Evolutionary conservation across 2,888 invertebrate genomes (phyloP).

Genomic region (Conus canariensis): DNA sequence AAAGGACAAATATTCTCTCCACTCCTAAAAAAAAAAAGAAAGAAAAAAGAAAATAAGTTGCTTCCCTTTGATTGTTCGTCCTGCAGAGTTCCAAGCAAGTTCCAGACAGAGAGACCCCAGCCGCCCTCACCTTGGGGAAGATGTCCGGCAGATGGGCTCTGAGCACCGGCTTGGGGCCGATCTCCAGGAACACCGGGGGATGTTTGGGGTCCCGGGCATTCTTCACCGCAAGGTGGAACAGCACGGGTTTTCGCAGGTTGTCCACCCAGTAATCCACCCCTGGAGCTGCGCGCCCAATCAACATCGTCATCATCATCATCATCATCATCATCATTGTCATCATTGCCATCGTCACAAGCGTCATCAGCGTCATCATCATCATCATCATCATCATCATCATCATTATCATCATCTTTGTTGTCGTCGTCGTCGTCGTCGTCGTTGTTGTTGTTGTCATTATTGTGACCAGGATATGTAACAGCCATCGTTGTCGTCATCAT

Average conservation of each 20-base stretch:
- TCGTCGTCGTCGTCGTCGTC: neutral
- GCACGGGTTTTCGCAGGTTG: slow-evolving; percentile 47
- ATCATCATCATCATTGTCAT: neutral
- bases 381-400: neutral
- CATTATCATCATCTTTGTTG: neutral
- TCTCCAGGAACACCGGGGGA: slow-evolving; percentile 45
- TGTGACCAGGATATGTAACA: too few species aligned
- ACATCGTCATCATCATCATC: slow-evolving; percentile 11
- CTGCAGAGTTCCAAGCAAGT: too few species aligned
- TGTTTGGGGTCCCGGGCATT: neutral
- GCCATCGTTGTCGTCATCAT: too few species aligned
- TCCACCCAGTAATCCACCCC: slow-evolving; percentile 47
- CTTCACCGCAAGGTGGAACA: slow-evolving; percentile 40
- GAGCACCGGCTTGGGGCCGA: slow-evolving; percentile 49
- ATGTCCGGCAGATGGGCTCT: slow-evolving; percentile 43
- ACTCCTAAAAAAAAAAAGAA: too few species aligned
- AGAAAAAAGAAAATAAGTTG: too few species aligned
- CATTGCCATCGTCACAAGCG: neutral
- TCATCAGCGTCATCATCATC: neutral
- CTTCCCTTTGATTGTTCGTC: too few species aligned
- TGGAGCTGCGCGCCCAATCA: neutral
- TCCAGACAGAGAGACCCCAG: neutral
- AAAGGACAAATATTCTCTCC: too few species aligned
- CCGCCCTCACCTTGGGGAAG: slow-evolving; percentile 22
- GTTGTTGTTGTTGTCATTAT: too few species aligned